phyloP scores from a whole-genome alignment of 2,888 invertebrate species.

The Nemapogon koenigi region DNA sequence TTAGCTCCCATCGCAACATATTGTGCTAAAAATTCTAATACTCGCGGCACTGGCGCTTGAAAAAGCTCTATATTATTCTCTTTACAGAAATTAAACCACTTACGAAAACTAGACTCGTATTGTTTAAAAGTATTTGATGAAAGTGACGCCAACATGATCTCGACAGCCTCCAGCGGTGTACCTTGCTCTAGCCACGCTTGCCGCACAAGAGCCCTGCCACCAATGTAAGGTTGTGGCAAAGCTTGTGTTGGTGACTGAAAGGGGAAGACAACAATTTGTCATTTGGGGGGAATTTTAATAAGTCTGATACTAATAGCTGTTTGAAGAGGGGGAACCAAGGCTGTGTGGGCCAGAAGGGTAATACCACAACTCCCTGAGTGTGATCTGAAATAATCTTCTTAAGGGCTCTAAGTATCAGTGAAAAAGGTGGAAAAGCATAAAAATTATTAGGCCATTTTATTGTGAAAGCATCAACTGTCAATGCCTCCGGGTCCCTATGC shows the following conservation, averaged over 20 bases:
- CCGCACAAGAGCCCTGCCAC: slow-evolving; percentile 16
- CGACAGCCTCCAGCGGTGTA: slow-evolving; percentile 7
- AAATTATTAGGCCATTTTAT: slow-evolving; percentile 9
- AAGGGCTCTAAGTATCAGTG: slow-evolving; percentile 6
- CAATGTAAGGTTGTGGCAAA: slow-evolving; percentile 16
- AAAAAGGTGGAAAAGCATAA: slow-evolving; percentile 13
- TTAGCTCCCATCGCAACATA: slow-evolving; percentile 9
- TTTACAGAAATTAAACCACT: slow-evolving; percentile 12
- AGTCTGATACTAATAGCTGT: slow-evolving; percentile 2
- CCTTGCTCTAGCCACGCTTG: slow-evolving; percentile 9
- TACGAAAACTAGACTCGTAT: slow-evolving; percentile 12
- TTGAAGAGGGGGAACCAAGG: slow-evolving; percentile 13
- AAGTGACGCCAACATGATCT: slow-evolving; percentile 14
- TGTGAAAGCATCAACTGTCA: slow-evolving; percentile 11
- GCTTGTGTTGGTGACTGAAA: slow-evolving; percentile 11
- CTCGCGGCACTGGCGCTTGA: slow-evolving; percentile 4
- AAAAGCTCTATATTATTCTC: slow-evolving; percentile 7
- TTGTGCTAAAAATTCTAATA: slow-evolving; percentile 10
- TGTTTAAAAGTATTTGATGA: slow-evolving; percentile 13
- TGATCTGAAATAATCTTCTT: slow-evolving; percentile 11
- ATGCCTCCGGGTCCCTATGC: slow-evolving; percentile 12
- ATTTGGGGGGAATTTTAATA: slow-evolving; percentile 3
- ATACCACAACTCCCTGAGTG: slow-evolving; percentile 11
- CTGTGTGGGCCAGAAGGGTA: slow-evolving; percentile 13
- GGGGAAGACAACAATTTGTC: slow-evolving; percentile 7